Evolutionary conservation across 2,888 invertebrate genomes (phyloP), one percentile per base, ranked within the genome.

Genomic region (Pachycephus smyrnensis): DNA sequence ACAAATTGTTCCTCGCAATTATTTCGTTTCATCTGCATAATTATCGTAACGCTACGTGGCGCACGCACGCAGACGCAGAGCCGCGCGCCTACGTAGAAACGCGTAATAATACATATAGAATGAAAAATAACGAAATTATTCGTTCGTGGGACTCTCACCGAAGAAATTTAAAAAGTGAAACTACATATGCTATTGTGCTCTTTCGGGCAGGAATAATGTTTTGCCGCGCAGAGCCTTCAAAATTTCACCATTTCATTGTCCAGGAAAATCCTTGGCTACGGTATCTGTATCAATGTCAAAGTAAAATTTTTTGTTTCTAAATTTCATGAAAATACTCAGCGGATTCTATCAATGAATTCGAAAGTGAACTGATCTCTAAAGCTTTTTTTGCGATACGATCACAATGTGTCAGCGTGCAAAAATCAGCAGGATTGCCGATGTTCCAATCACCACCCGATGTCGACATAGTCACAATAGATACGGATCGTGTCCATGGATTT

Each of bases 151-250:
- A 87, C 89, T 90, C 90, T 90, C 89, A 88, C 89, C 88, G 75
- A 87, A 89, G 88, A 86, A 89, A 90, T 90, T 90, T 87, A 87
- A 86, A 86, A 86, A 86, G 89, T 88, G 89, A 89, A 90, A 89
- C 89, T 88, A 83, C 80, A 76, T 82, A 81, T 80, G 79, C 71
- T 32, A 71, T 71, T 71, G 71, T 71, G 71, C 55, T 55, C 55
- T 55, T 55, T 55, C 55, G 55, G 23, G 23, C 15, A 55, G 55
- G 55, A 55, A 55, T 55, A 23, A 55, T 55, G 55, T 55, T 55
- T 55, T 55, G 23, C 55, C 9, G 55, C 55, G 15, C 23, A 23
- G 23, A 9, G 23, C 15, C 55, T 55, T 15, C 55, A 1, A 23
- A 55, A 55, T 55, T 55, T 55, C 55, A 55, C 55, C 9, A 23